These are phyloP conservation scores for Antigone vipio DNA, from an alignment of 2,113 vertebrate genomes.

Conservation along the genomic window DNA sequence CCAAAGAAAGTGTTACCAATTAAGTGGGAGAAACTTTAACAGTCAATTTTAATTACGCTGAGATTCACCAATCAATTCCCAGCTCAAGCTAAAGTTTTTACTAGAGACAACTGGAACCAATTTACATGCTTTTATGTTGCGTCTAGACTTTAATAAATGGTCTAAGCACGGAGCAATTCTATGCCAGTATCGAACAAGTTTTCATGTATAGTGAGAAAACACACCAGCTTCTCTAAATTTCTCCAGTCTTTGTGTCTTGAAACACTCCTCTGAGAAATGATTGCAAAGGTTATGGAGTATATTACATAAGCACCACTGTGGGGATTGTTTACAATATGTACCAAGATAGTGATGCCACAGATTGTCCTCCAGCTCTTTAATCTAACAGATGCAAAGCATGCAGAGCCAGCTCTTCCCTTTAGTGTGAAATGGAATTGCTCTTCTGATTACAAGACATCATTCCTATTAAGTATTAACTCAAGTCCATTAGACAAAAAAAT, in stretches of 20 bases:
- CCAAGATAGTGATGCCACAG: not conserved
- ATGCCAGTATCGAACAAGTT: slow-evolving; percentile 79
- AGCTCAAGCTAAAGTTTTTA: slow-evolving; percentile 79
- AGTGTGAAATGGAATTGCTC: not conserved
- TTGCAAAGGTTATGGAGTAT: not conserved
- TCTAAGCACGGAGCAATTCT: slow-evolving; percentile 80
- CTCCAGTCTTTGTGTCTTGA: slow-evolving; percentile 4
- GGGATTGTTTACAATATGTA: not conserved
- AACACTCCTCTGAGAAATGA: not conserved
- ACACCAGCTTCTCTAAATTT: slow-evolving; percentile 30
- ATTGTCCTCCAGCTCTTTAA: not conserved
- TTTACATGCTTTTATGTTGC: slow-evolving; percentile 93
- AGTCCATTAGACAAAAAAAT: not conserved
- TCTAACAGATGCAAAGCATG: not conserved
- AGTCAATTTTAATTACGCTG: slow-evolving; percentile 81
- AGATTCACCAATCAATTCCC: slow-evolving; percentile 81
- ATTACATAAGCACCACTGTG: not conserved
- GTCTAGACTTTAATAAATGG: slow-evolving; percentile 98
- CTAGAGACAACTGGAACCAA: slow-evolving; percentile 86
- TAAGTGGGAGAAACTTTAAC: slow-evolving; percentile 79
- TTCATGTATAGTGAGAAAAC: slow-evolving; percentile 61
- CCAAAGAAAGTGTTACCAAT: slow-evolving; percentile 83
- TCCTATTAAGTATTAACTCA: not conserved
- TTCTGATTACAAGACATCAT: not conserved
- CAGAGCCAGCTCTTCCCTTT: not conserved